Conservation (phyloP, 2,888 invertebrate species). For the Hyles lineata region DNA sequence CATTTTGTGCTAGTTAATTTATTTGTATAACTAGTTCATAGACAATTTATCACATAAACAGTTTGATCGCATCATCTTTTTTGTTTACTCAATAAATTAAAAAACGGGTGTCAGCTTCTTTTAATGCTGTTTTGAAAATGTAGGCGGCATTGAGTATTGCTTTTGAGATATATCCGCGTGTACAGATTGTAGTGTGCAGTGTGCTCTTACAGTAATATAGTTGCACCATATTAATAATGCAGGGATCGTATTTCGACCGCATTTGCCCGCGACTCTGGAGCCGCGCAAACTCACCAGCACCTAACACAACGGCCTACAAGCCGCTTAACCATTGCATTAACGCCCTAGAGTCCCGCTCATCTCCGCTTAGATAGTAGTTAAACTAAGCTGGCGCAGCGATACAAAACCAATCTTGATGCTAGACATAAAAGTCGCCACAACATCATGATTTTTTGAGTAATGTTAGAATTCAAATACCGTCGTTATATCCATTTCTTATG, state of each 20-base stretch:
- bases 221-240: conserved; percentile 8
- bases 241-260: conserved; percentile 9
- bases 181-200: not conserved
- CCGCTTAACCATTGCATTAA: not conserved
- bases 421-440: not conserved
- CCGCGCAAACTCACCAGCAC: not conserved
- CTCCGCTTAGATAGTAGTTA: not conserved
- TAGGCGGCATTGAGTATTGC: no score
- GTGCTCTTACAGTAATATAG: not conserved
- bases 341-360: not conserved
- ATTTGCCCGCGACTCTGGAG: not conserved
- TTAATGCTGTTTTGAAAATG: no score
- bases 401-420: not conserved
- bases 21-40: not conserved
- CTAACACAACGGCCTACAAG: not conserved
- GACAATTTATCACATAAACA: no score
- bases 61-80: no score
- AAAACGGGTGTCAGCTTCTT: no score
- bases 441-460: not conserved
- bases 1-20: not conserved
- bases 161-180: no score
- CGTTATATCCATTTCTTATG: no score
- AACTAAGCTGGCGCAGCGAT: not conserved
- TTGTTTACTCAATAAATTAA: no score
- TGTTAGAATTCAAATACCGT: no score